Base-by-base conservation (phyloP, 2,113 vertebrate species). In the Ptilorrhoa leucosticta region DNA sequence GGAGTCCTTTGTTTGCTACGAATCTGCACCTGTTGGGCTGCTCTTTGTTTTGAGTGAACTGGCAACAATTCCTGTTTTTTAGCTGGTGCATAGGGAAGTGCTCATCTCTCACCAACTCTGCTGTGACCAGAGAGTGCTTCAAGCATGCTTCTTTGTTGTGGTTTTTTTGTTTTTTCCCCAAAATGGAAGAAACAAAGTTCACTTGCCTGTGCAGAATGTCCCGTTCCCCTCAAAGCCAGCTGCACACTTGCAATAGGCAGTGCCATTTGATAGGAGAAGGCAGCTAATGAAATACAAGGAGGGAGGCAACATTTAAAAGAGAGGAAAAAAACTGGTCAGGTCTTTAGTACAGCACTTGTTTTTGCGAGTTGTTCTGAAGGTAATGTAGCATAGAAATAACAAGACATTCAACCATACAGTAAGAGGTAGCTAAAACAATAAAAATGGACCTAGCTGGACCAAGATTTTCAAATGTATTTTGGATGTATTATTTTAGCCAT, bases 151-250 rank as follows among this genome's bases (percentile, higher is more conserved):
- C 22, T 50, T 64, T 26, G n/a, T n/a, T n/a, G n/a, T n/a, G 13
- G 6, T 27, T 51, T 10, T 23, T 13, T 6, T 30, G 19, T 6
- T 51, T 30, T 60, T 50, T n/a, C 60, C 26, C 12, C 23, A 54
- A 61, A 87, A 82, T 24, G 37, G 37, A 79, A 47, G 63, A 85
- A 84, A 91, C 26, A 65, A 90, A 77, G 30, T 68, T 58, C 24
- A 44, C 97, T 98, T 97, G 98, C 99, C 99, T 98, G 97, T 96
- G 96, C 99, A 99, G 93, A 96, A 82, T 0, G 98, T 99, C 39
- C 99, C 99, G 0, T 99, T 99, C 53, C 99, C 99, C 81, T 98
- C 56, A 78, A 99, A 99, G 7, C 99, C 99, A 22, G 98, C 98
- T 4, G 98, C 98, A 78, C 99, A 99, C 61, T 95, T 97, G 97